Evolutionary conservation across 2,797 vertebrate species (phyloP), one percentile per base, ranked within the genome.

Genomic region (Psittacula derbiana): DNA sequence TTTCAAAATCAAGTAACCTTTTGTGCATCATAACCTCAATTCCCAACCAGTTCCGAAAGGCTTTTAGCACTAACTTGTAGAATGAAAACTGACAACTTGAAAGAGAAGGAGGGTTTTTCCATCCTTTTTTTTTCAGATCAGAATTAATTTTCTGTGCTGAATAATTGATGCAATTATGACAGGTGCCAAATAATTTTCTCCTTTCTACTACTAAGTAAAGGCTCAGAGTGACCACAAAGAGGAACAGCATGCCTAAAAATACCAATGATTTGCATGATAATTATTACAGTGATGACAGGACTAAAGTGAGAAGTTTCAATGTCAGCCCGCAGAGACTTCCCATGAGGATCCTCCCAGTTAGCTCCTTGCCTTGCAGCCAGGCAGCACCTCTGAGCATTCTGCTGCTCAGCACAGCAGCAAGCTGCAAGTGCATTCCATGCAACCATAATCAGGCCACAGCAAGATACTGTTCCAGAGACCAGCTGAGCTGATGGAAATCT

Each of bases 201-300:
- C 36, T 60, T 93, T 82, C 49, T 78, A 27, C 52, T 43, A 41
- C 44, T 69, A 90, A 61, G 31, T 64, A 80, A 69, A 93, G 81
- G 52, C 41, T 62, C 41, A 15, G 69, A 92, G 53, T 43, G 72
- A 65, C 85, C 91, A 79, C 61, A 92, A 84, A 79, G 61, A 73
- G 46, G 17, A 93, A 66, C 21, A 74, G 27, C 58, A 65, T 61
- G 58, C 57, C 49, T 94, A 92, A 95, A 92, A 91, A 90, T 15
- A 90, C n/a, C 69, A 69, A 5, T 40, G 12, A 80, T 94, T 95
- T 96, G 86, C 82, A 91, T 87, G 40, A 12, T 24, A 76, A 67
- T 74, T 81, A 80, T 81, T 40, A 27, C 41, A 72, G 58, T 25
- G 57, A 86, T 91, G 75, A 83, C 49, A 92, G 69, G 61, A 71